Base-by-base conservation (phyloP, 2,797 vertebrate genomes). In the Sebastes trivittatus region DNA sequence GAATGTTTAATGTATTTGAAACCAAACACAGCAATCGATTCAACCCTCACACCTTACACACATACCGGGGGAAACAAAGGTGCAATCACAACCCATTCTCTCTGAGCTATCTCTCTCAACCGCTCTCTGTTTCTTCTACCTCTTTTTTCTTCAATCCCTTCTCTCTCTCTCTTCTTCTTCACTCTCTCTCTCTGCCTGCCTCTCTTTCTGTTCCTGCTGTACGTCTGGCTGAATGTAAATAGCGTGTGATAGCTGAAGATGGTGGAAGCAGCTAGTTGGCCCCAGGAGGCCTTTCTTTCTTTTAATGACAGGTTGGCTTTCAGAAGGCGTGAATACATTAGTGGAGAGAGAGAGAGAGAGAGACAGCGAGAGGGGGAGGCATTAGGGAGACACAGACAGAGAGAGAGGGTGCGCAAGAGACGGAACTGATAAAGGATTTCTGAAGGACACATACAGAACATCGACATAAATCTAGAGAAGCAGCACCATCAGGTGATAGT, bases 1-100 rank as follows among this genome's bases (percentile, higher is more conserved):
- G 78, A 82, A 89, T 80, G 72, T 84, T 80, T 84, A 86, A 84
- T 80, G 75, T 69, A 7, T 77, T 75, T 79, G 80, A 81, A 87
- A 87, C 68, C 67, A 67, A 86, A 82, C 55, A 71, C 80, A 2
- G 72, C 68, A 73, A 86, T 84, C 73, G 81, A 68, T 89, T 75
- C 63, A 80, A 38, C 49, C 32, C 69, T 66, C 62, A 71, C 67
- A 76, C 77, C 60, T 72, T 13, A 56, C 36, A 52, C 52, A 36
- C 52, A 68, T 29, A 55, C 23, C 14, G n/a, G 23, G 27, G 22
- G 30, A 38, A 32, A 64, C 36, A 32, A 34, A 38, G 22, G 30
- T 18, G 30, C 20, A 73, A 76, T 76, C 80, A 69, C 69, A 60
- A 42, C n/a, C 46, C 20, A 6, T 65, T 60, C 30, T 69, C 38